Evolutionary conservation across 2,113 vertebrate genomes (phyloP).

Genomic region (Notarius lentiginosus): DNA sequence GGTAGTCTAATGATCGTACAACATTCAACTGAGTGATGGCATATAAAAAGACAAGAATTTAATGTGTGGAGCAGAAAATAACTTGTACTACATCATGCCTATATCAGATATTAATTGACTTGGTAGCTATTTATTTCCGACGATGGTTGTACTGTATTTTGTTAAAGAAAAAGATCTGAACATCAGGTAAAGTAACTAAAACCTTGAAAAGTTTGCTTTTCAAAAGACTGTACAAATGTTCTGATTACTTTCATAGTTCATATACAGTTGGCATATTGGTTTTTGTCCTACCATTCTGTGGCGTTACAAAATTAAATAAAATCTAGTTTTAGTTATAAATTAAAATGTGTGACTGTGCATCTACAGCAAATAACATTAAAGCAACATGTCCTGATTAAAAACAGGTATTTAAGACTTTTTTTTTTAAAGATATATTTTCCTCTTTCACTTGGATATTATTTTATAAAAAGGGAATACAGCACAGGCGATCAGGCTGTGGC

Average conservation of each 20-base stretch:
- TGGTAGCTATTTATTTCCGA: not conserved
- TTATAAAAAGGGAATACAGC: not conserved
- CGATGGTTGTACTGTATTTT: too few relatives aligned
- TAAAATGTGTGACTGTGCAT: not conserved
- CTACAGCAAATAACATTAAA: not conserved
- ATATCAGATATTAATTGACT: not conserved
- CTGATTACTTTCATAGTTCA: not conserved
- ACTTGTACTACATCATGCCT: not conserved
- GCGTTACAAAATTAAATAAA: too few relatives aligned
- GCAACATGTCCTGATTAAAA: not conserved
- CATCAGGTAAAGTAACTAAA: not conserved
- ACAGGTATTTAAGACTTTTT: not conserved
- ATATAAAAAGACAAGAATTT: not conserved
- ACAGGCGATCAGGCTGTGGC: not conserved
- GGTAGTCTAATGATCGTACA: not conserved
- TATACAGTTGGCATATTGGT: not conserved
- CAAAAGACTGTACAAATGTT: not conserved
- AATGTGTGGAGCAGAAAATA: conserved; percentile 1
- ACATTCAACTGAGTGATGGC: not conserved
- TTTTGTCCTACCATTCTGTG: not conserved
- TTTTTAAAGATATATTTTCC: not conserved
- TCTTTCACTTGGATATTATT: not conserved
- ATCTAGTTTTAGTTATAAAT: not conserved
- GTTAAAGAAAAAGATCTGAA: not conserved
- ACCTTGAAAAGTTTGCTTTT: not conserved